Evolutionary conservation across 2,797 vertebrate species (phyloP), one percentile per base, ranked within the genome.

Genomic region (Scyliorhinus canicula): DNA sequence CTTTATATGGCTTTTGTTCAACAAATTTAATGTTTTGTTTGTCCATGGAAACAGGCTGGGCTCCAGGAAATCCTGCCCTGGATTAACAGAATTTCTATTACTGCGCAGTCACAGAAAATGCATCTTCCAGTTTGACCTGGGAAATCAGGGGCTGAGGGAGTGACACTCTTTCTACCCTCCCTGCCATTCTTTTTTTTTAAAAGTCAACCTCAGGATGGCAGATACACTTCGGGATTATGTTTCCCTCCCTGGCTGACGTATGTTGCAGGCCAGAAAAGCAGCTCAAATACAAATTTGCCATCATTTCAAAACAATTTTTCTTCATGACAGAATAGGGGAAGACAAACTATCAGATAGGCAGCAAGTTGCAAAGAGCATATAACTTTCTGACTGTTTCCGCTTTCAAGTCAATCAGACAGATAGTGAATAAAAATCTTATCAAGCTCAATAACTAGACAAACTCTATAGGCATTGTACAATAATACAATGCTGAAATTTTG

Each of bases 11-110:
- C 95, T 98, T 99, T 97, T 98, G 98, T 95, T 99, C 98, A 96
- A 99, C 96, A 96, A 99, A 98, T 95, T 97, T 98, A 95, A 99
- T 98, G 96, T 99, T 99, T 96, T 98, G 97, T 95, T 98, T 98
- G 97, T 99, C 98, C 99, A 99, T 99, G 95, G 99, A 99, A 96
- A 99, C 98, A 35, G 99, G 99, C 96, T 99, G 99, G 35, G 99
- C 98, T 95, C 99, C 99, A 79, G 99, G 99, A 96, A 99, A 99
- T 95, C 99, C 99, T 96, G 98, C 98, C 96, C 99, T 99, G 67
- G 44, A 50, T 94, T 52, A 74, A 94, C 44, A 94, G 50, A 69
- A 74, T 52, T 94, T 35, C 67, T 74, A 55, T 67, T 74, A 74
- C 44, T n/a, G 28, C 4, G 19, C 47, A 31, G 31, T 52, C 67